A percentile compares a stretch with the other conserved stretches of the same genome.
phyloP scores from a whole-genome alignment of 2,888 invertebrate genomes.

The Mesoligia furuncula region DNA sequence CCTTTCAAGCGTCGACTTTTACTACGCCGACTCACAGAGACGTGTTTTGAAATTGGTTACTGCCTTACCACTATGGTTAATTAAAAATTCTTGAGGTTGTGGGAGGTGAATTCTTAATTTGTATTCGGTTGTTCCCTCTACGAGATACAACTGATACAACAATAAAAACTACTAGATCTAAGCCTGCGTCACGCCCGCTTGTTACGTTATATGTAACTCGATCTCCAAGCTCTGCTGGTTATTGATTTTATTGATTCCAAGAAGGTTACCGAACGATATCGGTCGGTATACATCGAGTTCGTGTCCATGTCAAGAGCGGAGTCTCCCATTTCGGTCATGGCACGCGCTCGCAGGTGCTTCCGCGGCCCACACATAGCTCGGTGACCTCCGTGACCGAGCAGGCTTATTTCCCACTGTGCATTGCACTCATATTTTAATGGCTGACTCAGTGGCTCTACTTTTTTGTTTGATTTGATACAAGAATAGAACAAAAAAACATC shows the following conservation, averaged over 20 bases:
- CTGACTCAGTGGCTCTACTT: constrained; percentile 22
- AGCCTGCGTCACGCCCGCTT: constrained; percentile 12
- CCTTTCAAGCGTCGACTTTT: too few relatives aligned
- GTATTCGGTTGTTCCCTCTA: constrained; percentile 1
- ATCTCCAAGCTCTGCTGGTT: constrained; percentile 27
- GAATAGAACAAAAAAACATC: constrained; percentile 28
- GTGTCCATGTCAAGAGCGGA: constrained; percentile 32
- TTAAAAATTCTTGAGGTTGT: constrained; percentile 10
- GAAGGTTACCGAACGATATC: constrained; percentile 53
- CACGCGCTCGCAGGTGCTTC: constrained; percentile 80
- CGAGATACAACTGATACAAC: constrained; percentile 14
- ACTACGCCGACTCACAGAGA: constrained; percentile 30
- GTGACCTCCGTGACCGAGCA: constrained; percentile 71
- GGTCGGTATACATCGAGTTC: constrained; percentile 11
- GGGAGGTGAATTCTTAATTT: background rate
- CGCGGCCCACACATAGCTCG: constrained; percentile 71
- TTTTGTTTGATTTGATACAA: constrained; percentile 16
- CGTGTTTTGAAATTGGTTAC: constrained; percentile 30
- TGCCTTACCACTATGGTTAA: background rate
- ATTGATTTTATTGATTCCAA: constrained; percentile 40
- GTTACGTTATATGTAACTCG: constrained; percentile 4
- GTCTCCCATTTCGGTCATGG: constrained; percentile 68
- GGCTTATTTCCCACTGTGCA: constrained; percentile 61
- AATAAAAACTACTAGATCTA: background rate
- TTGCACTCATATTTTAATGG: constrained; percentile 43